Conservation (phyloP, 2,113 vertebrate genomes). For the Nothobranchius furzeri region DNA sequence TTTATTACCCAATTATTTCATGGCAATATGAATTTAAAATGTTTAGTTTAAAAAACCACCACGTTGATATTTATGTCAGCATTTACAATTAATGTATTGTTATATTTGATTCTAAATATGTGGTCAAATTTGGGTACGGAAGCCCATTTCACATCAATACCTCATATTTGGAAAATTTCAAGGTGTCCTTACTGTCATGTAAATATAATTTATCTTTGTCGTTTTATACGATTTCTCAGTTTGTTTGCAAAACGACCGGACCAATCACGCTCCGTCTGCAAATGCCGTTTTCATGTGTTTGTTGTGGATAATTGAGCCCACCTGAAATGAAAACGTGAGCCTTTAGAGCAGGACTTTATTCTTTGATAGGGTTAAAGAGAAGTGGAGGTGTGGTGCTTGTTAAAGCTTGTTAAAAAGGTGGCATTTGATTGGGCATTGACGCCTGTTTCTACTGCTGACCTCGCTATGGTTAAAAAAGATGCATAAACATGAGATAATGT, state of each 20-base stretch:
- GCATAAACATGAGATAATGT: not conserved
- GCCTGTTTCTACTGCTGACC: constrained; percentile 27
- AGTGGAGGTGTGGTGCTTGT: constrained; percentile 19
- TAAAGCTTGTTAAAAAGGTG: constrained; percentile 9
- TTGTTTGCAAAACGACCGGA: not conserved
- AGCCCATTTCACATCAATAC: not conserved
- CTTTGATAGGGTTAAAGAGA: constrained; percentile 4
- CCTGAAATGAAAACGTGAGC: constrained; percentile 1
- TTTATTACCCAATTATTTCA: too few relatives aligned
- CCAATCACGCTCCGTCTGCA: not conserved
- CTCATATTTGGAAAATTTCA: not conserved
- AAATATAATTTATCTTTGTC: not conserved
- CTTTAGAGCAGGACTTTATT: constrained; percentile 18
- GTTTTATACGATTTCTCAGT: too few relatives aligned
- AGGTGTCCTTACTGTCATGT: not conserved
- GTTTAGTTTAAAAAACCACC: too few relatives aligned
- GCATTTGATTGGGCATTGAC: constrained; percentile 4
- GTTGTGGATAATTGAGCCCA: constrained; percentile 34
- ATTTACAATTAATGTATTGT: too few relatives aligned
- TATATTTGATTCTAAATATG: too few relatives aligned
- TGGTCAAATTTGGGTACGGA: too few relatives aligned
- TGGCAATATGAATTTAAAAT: too few relatives aligned
- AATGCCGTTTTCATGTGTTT: constrained; percentile 7
- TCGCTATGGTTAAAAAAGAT: constrained; percentile 12
- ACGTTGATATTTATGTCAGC: too few relatives aligned